phyloP scores from a whole-genome alignment of 2,888 invertebrate genomes.

The Malthinus seriepunctatus region DNA sequence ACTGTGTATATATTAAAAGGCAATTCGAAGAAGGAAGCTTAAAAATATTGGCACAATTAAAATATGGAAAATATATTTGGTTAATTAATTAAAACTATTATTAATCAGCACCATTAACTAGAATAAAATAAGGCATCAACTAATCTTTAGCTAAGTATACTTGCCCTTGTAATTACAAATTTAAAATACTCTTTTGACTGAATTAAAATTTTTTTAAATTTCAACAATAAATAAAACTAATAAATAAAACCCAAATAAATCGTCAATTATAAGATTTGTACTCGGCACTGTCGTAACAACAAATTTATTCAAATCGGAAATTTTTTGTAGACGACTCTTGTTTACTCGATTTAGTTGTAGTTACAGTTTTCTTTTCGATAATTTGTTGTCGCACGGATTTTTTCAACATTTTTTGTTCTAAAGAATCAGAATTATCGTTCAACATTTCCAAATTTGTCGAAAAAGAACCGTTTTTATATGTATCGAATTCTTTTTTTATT shows the following conservation, averaged over 20 bases:
- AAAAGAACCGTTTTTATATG: slow-evolving; percentile 35
- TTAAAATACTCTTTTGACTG: no score
- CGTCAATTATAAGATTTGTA: background rate
- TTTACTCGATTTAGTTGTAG: slow-evolving; percentile 59
- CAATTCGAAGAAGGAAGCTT: slow-evolving; percentile 26
- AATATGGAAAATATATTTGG: slow-evolving; percentile 37
- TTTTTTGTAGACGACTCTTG: slow-evolving; percentile 53
- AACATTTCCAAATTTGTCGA: slow-evolving; percentile 48
- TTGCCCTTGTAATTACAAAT: no score
- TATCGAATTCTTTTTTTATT: slow-evolving; percentile 37
- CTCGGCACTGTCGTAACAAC: background rate
- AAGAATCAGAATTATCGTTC: slow-evolving; percentile 55
- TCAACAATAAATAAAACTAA: slow-evolving; percentile 7
- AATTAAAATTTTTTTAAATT: background rate
- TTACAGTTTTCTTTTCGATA: slow-evolving; percentile 69
- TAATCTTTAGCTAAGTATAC: background rate
- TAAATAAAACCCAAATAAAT: slow-evolving; percentile 1
- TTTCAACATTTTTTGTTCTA: slow-evolving; percentile 69
- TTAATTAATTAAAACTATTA: slow-evolving; percentile 37
- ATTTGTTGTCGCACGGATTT: slow-evolving; percentile 71
- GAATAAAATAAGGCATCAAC: slow-evolving; percentile 2
- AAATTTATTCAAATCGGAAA: slow-evolving; percentile 49
- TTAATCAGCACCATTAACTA: slow-evolving; percentile 27
- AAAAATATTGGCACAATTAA: slow-evolving; percentile 40
- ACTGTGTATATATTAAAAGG: slow-evolving; percentile 9